Evolutionary conservation across 2,113 vertebrate genomes (phyloP).

Genomic region (Pterocles burchelli): DNA sequence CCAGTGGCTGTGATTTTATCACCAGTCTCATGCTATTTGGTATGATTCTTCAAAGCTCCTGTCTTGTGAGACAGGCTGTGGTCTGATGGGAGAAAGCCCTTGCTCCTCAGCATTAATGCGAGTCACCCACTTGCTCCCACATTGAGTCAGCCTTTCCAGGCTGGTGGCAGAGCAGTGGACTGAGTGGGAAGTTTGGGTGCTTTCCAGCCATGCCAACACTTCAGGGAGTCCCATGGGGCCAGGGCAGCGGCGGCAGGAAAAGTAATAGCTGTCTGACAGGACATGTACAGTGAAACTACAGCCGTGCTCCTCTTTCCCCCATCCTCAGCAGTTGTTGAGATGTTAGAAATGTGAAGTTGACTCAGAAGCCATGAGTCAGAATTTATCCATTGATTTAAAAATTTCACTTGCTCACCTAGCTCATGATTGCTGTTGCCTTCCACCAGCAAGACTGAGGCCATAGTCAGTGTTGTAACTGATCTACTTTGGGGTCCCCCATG

Average conservation of each 20-base stretch:
- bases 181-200: not conserved
- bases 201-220: not conserved
- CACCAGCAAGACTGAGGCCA: not conserved
- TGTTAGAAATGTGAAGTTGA: conserved; percentile 12
- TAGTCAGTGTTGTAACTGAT: not conserved
- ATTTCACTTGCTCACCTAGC: not conserved
- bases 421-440: not conserved
- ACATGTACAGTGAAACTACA: not conserved
- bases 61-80: not conserved
- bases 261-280: not conserved
- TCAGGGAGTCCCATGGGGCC: rapidly evolving
- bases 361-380: conserved; percentile 21
- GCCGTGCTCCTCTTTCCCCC: not conserved
- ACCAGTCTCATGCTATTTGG: not conserved
- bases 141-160: not conserved
- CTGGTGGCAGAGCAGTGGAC: not conserved
- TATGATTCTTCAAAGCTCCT: not conserved
- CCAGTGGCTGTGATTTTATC: not conserved
- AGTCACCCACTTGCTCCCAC: not conserved
- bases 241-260: not conserved
- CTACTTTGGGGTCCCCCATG: not conserved
- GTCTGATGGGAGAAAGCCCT: not conserved
- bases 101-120: not conserved
- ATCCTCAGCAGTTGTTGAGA: conserved; percentile 12
- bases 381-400: conserved; percentile 14